These are phyloP conservation scores for Abscondita cerata DNA, from an alignment of 2,888 invertebrate genomes.

Conservation along the genomic window DNA sequence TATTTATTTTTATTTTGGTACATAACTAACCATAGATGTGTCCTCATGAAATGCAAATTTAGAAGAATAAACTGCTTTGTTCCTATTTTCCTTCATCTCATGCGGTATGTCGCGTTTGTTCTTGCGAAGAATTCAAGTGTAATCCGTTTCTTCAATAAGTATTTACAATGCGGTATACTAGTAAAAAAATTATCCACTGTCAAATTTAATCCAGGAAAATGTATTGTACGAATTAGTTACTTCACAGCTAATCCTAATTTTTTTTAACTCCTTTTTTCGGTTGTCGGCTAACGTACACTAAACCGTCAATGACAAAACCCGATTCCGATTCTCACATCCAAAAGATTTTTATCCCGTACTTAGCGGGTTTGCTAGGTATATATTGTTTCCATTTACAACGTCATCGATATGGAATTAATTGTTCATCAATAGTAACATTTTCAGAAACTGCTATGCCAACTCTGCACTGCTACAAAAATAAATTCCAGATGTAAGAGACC, in stretches of 20 bases:
- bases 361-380: slow-evolving; percentile 17
- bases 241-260: slow-evolving; percentile 12
- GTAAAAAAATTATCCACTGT: slow-evolving; percentile 16
- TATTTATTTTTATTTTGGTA: neutral
- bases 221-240: slow-evolving; percentile 6
- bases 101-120: too few species aligned
- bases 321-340: neutral
- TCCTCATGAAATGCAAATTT: neutral
- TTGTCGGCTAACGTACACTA: slow-evolving; percentile 5
- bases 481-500: too few species aligned
- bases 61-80: neutral
- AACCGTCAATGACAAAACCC: slow-evolving; percentile 3
- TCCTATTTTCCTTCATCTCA: neutral
- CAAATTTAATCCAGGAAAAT: slow-evolving; percentile 18
- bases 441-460: neutral
- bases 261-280: slow-evolving; percentile 13
- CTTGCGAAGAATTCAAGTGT: too few species aligned
- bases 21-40: neutral
- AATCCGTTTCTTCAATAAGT: neutral
- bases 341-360: slow-evolving; percentile 17
- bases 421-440: slow-evolving; percentile 14
- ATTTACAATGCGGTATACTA: too few species aligned
- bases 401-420: slow-evolving; percentile 14
- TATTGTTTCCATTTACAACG: slow-evolving; percentile 13
- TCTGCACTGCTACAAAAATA: too few species aligned